Conservation (phyloP, 2,113 vertebrate species). For the Emberiza fucata region DNA sequence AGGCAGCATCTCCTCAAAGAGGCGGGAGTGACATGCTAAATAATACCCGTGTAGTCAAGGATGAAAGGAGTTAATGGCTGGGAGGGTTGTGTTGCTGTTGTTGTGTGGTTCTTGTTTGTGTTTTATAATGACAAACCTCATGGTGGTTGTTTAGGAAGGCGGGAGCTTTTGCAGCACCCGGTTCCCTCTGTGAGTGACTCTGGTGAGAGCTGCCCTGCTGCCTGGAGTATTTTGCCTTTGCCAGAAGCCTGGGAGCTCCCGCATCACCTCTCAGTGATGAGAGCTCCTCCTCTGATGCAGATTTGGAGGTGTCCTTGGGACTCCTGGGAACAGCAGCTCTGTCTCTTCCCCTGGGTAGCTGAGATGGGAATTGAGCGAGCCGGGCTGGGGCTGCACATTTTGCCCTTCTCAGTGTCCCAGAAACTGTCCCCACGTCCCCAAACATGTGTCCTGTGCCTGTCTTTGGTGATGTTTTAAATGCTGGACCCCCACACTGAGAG, state of each 20-base stretch:
- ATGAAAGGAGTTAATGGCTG: background rate
- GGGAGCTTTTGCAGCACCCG: background rate
- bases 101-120: background rate
- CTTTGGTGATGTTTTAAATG: background rate
- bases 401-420: background rate
- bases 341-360: rapidly evolving
- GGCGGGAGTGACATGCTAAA: background rate
- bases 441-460: rapidly evolving
- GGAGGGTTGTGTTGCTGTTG: background rate
- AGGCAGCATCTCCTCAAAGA: background rate
- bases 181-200: background rate
- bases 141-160: background rate
- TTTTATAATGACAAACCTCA: background rate
- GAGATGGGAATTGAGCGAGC: rapidly evolving
- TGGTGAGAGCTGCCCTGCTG: background rate
- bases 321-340: background rate
- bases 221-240: background rate
- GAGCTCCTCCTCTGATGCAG: background rate
- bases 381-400: background rate
- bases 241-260: background rate
- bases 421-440: rapidly evolving
- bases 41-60: background rate
- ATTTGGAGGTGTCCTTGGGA: background rate
- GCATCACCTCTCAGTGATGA: rapidly evolving
- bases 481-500: rapidly evolving